phyloP scores from a whole-genome alignment of 30 jellyfish, hydroid and myxozoan species.

The Chrysaora quinquecirrha region DNA sequence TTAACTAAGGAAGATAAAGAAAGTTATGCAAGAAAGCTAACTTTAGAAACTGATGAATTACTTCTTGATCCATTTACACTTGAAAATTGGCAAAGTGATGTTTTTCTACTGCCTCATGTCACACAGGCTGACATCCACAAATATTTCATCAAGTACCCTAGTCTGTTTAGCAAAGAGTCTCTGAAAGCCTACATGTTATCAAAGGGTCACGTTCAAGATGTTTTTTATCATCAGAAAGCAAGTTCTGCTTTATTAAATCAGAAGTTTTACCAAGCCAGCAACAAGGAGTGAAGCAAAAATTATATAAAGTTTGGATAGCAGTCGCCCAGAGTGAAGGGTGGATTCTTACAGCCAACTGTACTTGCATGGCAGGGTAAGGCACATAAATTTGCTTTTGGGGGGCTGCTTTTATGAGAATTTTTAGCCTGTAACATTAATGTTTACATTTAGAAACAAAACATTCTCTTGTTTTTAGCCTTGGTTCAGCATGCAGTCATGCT shows the following conservation, averaged over 20 bases:
- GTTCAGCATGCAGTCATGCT: slow-evolving; percentile 65
- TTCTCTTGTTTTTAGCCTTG: slow-evolving; percentile 41
- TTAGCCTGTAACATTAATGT: too few species aligned
- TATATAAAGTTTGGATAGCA: not conserved
- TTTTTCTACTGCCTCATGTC: slow-evolving; percentile 63
- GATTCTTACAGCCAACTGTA: slow-evolving; percentile 13
- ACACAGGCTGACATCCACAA: slow-evolving; percentile 49
- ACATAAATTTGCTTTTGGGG: too few species aligned
- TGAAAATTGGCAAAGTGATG: slow-evolving; percentile 55
- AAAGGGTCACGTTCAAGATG: slow-evolving; percentile 43
- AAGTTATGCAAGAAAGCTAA: slow-evolving; percentile 20
- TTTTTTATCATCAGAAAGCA: slow-evolving; percentile 3
- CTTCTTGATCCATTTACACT: slow-evolving; percentile 63
- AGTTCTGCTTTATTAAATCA: slow-evolving; percentile 39
- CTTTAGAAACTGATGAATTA: slow-evolving; percentile 24
- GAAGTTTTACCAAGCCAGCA: slow-evolving; percentile 17
- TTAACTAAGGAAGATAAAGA: too few species aligned
- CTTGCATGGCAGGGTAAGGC: slow-evolving; percentile 8
- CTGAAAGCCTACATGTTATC: slow-evolving; percentile 36
- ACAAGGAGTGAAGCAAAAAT: not conserved
- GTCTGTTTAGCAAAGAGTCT: slow-evolving; percentile 41
- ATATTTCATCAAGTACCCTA: slow-evolving; percentile 45
- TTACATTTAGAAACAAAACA: too few species aligned
- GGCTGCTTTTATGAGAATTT: not conserved
- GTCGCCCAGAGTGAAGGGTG: not conserved